Evolutionary conservation across 1,140 invertebrate genomes (phyloP).

Genomic region (Drosophila lowei): DNA sequence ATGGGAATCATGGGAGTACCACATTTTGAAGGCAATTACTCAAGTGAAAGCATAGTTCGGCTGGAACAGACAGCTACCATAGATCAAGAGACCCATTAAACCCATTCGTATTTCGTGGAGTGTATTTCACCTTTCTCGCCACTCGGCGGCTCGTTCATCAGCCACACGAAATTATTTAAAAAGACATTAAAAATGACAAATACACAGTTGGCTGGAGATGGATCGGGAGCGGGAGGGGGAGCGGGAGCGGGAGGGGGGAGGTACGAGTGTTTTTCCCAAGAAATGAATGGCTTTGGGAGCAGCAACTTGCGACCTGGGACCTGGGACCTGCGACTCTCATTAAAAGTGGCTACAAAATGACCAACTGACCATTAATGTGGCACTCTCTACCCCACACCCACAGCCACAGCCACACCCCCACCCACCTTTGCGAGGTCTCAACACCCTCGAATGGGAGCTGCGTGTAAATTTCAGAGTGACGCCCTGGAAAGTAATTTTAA

Average conservation of each 20-base stretch:
- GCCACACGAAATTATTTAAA: constrained; percentile 53
- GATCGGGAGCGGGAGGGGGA: neutral
- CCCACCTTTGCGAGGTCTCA: neutral
- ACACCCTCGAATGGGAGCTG: neutral
- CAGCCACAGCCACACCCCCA: neutral
- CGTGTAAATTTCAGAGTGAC: constrained; percentile 57
- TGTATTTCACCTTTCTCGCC: constrained; percentile 45
- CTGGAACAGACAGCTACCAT: neutral
- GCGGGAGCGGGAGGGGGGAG: neutral
- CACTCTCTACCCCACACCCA: neutral
- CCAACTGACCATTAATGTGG: constrained; percentile 55
- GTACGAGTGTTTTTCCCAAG: constrained; percentile 41
- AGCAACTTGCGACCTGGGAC: too few species aligned
- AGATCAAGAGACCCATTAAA: constrained; percentile 20
- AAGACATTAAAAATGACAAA: constrained; percentile 68
- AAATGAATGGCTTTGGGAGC: constrained; percentile 16
- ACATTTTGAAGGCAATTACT: neutral
- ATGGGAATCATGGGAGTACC: too few species aligned
- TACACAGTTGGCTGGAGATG: constrained; percentile 28
- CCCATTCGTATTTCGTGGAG: constrained; percentile 1
- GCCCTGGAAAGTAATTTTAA: constrained; percentile 72
- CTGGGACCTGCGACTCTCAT: constrained; percentile 57
- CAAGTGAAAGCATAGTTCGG: neutral
- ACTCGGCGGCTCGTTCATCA: too few species aligned
- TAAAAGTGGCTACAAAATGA: constrained; percentile 59